Percentiles rank a stretch among this genome's conserved stretches.
Evolutionary conservation across 1,140 invertebrate species (phyloP).

Genomic region (Pseudobourletiella spinata): DNA sequence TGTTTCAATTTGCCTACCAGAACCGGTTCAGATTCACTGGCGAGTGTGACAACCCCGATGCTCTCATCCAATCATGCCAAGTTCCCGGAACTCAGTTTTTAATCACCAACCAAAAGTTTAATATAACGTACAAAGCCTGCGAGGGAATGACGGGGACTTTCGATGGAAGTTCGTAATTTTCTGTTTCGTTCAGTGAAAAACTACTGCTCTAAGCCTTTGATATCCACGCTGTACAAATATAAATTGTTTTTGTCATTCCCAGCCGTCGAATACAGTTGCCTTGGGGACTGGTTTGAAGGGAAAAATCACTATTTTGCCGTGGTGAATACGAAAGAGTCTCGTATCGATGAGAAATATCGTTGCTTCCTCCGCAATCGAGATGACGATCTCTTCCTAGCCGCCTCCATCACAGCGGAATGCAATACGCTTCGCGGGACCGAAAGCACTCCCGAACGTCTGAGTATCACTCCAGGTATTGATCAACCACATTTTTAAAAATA

Average conservation of each 20-base stretch:
- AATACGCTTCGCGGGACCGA: slow-evolving; percentile 85
- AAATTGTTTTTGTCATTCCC: not conserved
- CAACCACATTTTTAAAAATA: too few relatives aligned
- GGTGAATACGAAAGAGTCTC: slow-evolving; percentile 85
- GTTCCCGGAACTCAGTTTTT: slow-evolving; percentile 89
- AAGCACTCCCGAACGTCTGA: slow-evolving; percentile 80
- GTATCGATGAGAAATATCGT: slow-evolving; percentile 85
- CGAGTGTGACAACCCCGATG: slow-evolving; percentile 47
- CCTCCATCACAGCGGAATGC: slow-evolving; percentile 85
- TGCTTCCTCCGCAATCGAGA: slow-evolving; percentile 91
- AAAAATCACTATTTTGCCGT: slow-evolving; percentile 94
- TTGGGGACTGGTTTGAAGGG: slow-evolving; percentile 90
- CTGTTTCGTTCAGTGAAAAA: too few relatives aligned
- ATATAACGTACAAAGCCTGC: slow-evolving; percentile 87
- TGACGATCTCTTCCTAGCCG: slow-evolving; percentile 80
- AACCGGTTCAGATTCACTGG: slow-evolving; percentile 75
- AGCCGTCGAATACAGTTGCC: slow-evolving; percentile 84
- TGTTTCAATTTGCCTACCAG: slow-evolving; percentile 91
- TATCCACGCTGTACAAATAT: not conserved
- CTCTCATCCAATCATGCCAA: slow-evolving; percentile 86
- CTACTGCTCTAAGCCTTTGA: not conserved
- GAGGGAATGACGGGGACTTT: slow-evolving; percentile 72
- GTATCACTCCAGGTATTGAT: slow-evolving; percentile 62
- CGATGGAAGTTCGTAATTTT: slow-evolving; percentile 57
- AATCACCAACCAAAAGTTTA: slow-evolving; percentile 94